Evolutionary conservation across 1,140 invertebrate species (phyloP), one percentile per base, ranked within the genome.

Genomic region (Zaprionus lachaisei): DNA sequence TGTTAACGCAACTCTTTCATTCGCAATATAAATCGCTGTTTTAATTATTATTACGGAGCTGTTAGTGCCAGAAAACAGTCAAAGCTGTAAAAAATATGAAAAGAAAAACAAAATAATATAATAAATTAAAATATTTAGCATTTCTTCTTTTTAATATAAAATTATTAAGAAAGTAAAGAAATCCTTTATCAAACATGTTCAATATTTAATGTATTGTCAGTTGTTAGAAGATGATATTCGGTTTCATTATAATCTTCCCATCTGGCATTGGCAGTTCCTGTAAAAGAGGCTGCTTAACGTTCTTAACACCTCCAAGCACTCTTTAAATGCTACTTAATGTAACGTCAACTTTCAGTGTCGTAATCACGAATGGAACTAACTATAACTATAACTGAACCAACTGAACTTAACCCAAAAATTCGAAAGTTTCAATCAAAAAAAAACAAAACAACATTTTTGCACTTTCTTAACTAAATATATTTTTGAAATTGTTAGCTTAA

Each of bases 381-480:
- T 24, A 22, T 24, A 24, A 24, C 11, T 51, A 51, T 51, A 54
- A 37, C 11, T 34, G 3, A 54, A 64, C 26, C n/a, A 63, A 31
- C 28, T 31, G 2, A 55, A 47, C 41, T 47, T 17, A 47, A 47
- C 41, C 41, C 47, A 31, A 49, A 54, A 28, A 49, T 31, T 11
- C 4, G 22, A 28, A 56, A 11, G 5, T 64, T 37, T 55, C 31
- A 20, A 64, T 62, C n/a, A 49, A 64, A 72, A 72, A 26, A 26
- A 4, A 22, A 22, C 41, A 26, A 56, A 56, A 63, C 51, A 28
- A 49, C 15, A 64, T 38, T 70, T 92, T 92, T 92, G 91, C 91
- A 92, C 91, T 92, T 92, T 92, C 91, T 91, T 91, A 56, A 56
- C 24, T 22, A 62, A n/a, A 70, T 47, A 67, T 51, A 17, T 49